phyloP scores from a whole-genome alignment of 2,888 invertebrate genomes.

The Lymantria monacha region DNA sequence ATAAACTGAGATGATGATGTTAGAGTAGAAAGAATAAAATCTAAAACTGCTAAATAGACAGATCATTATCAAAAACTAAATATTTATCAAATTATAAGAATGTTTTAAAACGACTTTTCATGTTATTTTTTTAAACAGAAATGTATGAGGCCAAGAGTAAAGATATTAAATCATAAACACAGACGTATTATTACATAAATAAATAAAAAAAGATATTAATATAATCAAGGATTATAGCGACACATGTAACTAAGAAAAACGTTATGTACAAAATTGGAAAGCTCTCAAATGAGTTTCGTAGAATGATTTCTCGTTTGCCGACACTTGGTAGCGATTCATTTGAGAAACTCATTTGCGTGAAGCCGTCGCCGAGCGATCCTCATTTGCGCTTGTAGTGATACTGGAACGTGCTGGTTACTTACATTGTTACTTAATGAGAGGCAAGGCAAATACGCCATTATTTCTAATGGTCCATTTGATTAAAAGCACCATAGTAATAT shows the following conservation, averaged over 20 bases:
- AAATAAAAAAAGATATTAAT: too few relatives aligned
- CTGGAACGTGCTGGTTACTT: conserved; percentile 39
- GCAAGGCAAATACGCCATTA: conserved; percentile 36
- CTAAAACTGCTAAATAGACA: too few relatives aligned
- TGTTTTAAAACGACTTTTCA: too few relatives aligned
- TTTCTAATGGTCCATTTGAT: conserved; percentile 37
- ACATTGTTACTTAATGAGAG: conserved; percentile 38
- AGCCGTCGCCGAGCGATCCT: conserved; percentile 64
- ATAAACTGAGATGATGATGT: too few relatives aligned
- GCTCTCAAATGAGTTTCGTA: conserved; percentile 47
- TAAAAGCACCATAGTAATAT: conserved; percentile 14
- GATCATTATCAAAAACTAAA: too few relatives aligned
- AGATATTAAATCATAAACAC: too few relatives aligned
- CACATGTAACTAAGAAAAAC: conserved; percentile 36
- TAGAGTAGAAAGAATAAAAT: too few relatives aligned
- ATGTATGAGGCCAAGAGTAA: too few relatives aligned
- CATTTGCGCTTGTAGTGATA: conserved; percentile 66
- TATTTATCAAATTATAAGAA: too few relatives aligned
- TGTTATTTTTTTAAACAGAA: too few relatives aligned
- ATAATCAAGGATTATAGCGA: neutral
- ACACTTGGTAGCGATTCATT: conserved; percentile 74
- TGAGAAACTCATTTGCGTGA: conserved; percentile 71
- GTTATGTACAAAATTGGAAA: conserved; percentile 54
- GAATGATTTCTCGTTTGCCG: conserved; percentile 64
- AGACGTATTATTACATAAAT: too few relatives aligned